A percentile compares a stretch with the other conserved stretches of the same genome.
Conservation (phyloP, 2,888 invertebrate species). For the Nasonovia ribisnigri region DNA sequence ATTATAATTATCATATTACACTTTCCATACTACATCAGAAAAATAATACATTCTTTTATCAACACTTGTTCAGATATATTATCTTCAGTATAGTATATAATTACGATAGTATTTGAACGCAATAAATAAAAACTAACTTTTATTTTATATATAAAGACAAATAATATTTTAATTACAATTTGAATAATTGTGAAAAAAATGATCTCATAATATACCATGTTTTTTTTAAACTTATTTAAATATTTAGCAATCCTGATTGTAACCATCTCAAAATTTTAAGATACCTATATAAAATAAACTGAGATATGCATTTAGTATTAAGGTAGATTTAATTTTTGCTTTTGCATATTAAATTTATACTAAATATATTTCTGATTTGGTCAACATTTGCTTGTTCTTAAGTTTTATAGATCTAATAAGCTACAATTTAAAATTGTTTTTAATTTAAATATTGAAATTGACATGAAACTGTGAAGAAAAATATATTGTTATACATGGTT, state of each 20-base stretch:
- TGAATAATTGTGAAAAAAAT: neutral
- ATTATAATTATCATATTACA: neutral
- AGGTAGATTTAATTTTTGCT: neutral
- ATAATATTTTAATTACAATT: neutral
- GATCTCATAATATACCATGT: neutral
- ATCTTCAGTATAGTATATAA: neutral
- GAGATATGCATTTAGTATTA: neutral
- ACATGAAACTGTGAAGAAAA: neutral
- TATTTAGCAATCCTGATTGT: constrained; percentile 2
- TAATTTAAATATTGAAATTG: neutral
- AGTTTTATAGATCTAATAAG: neutral
- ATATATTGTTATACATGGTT: neutral
- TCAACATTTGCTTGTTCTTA: neutral
- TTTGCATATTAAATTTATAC: neutral
- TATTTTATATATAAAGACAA: neutral
- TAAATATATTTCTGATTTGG: neutral
- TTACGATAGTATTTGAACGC: neutral
- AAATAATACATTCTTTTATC: neutral
- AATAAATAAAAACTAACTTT: neutral
- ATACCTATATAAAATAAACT: neutral
- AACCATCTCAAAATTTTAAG: neutral
- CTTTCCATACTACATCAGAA: neutral
- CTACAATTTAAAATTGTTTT: neutral
- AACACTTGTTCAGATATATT: neutral
- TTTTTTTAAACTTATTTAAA: neutral